Percentiles rank a stretch among this genome's conserved stretches.
Conservation (phyloP, 2,888 invertebrate species). For the Yponomeuta sedellus region DNA sequence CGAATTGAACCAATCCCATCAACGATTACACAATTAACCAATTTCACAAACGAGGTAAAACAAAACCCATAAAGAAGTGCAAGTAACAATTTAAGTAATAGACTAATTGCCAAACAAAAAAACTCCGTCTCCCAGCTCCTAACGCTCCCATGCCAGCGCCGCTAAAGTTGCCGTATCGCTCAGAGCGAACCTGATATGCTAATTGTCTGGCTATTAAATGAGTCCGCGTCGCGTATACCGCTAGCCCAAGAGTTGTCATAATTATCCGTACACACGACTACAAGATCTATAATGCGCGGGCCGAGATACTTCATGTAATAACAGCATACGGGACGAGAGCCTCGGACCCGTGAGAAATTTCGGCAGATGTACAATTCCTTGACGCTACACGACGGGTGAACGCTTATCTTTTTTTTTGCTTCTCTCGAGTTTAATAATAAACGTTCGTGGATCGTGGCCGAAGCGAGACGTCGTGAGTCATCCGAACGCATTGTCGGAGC, state of each 20-base stretch:
- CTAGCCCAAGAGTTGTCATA: constrained; percentile 62
- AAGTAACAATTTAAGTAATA: constrained; percentile 19
- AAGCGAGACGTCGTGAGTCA: constrained; percentile 59
- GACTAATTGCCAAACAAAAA: constrained; percentile 19
- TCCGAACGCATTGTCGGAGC: constrained; percentile 54
- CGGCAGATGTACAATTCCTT: constrained; percentile 77
- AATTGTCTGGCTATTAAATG: constrained; percentile 55
- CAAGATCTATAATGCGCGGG: constrained; percentile 55
- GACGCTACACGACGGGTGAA: constrained; percentile 67
- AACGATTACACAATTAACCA: background rate
- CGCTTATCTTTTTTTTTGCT: constrained; percentile 68
- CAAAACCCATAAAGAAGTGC: constrained; percentile 20
- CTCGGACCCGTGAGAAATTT: constrained; percentile 73
- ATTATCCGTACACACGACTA: constrained; percentile 42
- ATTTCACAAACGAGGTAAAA: constrained; percentile 17
- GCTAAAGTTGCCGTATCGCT: constrained; percentile 26
- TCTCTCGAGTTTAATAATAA: constrained; percentile 57
- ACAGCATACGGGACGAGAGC: constrained; percentile 47
- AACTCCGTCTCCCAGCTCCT: constrained; percentile 30
- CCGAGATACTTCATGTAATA: constrained; percentile 62
- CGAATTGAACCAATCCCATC: background rate
- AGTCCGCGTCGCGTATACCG: constrained; percentile 54
- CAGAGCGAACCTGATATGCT: constrained; percentile 52
- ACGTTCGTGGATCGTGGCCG: constrained; percentile 44
- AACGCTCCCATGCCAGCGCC: constrained; percentile 30